Conservation (phyloP, 2,888 invertebrate species). For the Ferrisia virgata region DNA sequence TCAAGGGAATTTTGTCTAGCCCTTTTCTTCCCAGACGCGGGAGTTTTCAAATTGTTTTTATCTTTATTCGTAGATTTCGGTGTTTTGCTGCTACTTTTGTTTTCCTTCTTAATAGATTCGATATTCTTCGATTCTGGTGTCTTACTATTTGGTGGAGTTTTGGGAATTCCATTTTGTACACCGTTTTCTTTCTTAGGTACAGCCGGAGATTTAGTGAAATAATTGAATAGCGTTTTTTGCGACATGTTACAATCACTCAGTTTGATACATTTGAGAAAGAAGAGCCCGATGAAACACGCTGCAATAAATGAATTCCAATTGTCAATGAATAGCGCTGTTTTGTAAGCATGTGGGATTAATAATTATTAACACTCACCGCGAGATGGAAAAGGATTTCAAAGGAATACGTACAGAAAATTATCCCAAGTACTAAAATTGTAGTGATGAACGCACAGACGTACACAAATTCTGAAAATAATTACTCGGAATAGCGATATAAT, state of each 20-base stretch:
- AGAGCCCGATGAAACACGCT: too few relatives aligned
- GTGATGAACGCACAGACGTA: too few relatives aligned
- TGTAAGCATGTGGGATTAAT: background rate
- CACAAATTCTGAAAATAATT: background rate
- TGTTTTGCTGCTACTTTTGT: constrained; percentile 34
- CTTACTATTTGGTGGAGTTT: constrained; percentile 6
- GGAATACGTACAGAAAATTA: background rate
- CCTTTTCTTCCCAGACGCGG: background rate
- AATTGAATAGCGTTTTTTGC: constrained; percentile 65
- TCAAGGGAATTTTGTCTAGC: background rate
- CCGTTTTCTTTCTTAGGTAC: constrained; percentile 12
- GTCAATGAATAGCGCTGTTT: background rate
- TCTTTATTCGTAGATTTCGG: constrained; percentile 7
- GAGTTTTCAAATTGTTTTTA: constrained; percentile 7
- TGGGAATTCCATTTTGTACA: background rate
- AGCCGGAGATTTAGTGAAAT: constrained; percentile 64
- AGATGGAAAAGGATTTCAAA: background rate
- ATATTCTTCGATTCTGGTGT: background rate
- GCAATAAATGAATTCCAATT: background rate
- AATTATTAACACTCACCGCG: background rate
- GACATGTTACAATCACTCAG: constrained; percentile 47
- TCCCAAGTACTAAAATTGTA: background rate
- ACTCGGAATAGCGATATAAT: too few relatives aligned
- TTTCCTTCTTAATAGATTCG: constrained; percentile 38
- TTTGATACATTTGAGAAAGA: background rate